These are phyloP conservation scores for Neoarius graeffei DNA, from an alignment of 2,113 vertebrate species.

Conservation along the genomic window DNA sequence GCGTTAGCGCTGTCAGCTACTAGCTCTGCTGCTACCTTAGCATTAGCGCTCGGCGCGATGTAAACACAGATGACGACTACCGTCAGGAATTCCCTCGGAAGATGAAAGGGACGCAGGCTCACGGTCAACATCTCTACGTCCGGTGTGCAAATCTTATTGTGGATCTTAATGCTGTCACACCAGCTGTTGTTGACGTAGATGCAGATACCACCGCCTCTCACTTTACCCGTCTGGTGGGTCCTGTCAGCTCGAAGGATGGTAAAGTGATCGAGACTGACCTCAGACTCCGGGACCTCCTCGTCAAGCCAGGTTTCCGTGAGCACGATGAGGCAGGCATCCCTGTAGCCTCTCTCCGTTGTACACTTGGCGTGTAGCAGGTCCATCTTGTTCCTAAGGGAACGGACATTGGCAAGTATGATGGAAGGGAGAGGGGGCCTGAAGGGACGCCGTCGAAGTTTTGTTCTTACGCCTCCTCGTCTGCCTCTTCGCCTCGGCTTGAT, in stretches of 20 bases:
- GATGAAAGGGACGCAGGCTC: background rate
- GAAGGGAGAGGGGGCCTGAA: conserved; percentile 31
- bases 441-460: background rate
- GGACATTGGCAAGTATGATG: conserved; percentile 17
- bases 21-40: conserved; percentile 1
- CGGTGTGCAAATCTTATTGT: no score
- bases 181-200: no score
- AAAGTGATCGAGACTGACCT: no score
- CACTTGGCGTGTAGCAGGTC: conserved; percentile 16
- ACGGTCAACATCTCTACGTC: no score
- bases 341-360: conserved; percentile 20
- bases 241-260: no score
- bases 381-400: background rate
- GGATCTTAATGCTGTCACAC: no score
- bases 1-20: background rate
- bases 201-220: background rate
- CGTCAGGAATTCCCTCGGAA: conserved; percentile 10
- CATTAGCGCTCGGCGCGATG: background rate
- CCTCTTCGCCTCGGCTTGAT: background rate
- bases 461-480: background rate
- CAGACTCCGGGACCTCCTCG: background rate
- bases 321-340: conserved; percentile 15
- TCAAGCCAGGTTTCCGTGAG: conserved; percentile 22
- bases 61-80: conserved; percentile 10
- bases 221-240: conserved; percentile 9